Evolutionary conservation across 2,888 invertebrate genomes (phyloP), one percentile per base, ranked within the genome.

Genomic region (Acanthacorydalis orientalis): DNA sequence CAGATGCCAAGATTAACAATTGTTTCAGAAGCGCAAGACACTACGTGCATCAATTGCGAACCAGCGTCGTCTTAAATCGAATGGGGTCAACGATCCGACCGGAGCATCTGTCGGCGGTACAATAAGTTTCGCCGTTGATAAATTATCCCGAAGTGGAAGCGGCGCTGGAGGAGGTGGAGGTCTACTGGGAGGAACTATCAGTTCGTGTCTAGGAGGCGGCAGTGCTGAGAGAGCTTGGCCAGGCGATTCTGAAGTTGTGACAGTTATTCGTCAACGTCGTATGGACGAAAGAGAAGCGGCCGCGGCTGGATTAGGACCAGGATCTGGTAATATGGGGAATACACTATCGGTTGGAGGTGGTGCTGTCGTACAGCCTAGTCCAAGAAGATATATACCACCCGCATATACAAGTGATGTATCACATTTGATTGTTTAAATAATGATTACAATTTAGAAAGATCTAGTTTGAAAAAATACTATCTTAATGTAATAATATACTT

Each of bases 11-110:
- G 23, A 23, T 23, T 23, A 23, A 23, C 23, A 23, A 23, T 52
- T 52, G 56, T 74, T 77, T 50, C 71, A 93, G 92, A 92, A 92
- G 72, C 79, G 91, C 47, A 90, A 90, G 68, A 82, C 83, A 1
- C 67, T 91, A 54, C 75, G 90, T 46, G 84, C 87, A 43, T 81
- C 87, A 1, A 72, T 88, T 55, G 75, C 84, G 56, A 77, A 73
- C n/a, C 87, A 87, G 64, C 75, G 87, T 34, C 75, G 83, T 34
- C 76, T 79, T 46, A 83, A 85, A 65, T 81, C 83, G 12, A 86
- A 86, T 58, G 85, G 86, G 7, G 77, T 84, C 41, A 82, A 80
- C 58, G 84, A 85, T 62, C 78, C 86, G 1, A 77, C 81, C 9
- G 46, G 46, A 39, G 23, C 23, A 23, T 23, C 23, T 23, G 23